Evolutionary conservation across 2,888 invertebrate genomes (phyloP).

Genomic region (Latrodectus elegans): DNA sequence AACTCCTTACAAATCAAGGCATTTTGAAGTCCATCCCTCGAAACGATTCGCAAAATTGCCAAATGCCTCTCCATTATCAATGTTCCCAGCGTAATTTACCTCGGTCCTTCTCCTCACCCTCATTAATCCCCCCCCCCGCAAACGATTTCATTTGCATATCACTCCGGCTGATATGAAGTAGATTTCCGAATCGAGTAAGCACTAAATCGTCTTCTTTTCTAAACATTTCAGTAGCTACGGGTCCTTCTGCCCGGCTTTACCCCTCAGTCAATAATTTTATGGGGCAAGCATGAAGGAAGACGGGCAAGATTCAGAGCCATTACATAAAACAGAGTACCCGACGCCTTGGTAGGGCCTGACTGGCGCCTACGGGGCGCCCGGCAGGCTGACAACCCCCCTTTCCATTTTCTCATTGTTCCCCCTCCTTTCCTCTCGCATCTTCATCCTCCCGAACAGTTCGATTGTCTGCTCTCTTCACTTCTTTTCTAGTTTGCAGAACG

Average conservation of each 20-base stretch:
- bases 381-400: conserved; percentile 31
- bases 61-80: background rate
- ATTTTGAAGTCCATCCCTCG: too few relatives aligned
- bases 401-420: background rate
- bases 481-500: conserved; percentile 24
- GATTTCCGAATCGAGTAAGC: background rate
- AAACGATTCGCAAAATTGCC: background rate
- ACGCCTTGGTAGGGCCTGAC: conserved; percentile 43
- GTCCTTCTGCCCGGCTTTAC: conserved; percentile 25
- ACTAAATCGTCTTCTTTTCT: background rate
- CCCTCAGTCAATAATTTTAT: conserved; percentile 65
- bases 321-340: conserved; percentile 59
- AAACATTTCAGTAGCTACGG: background rate
- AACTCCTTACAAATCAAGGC: too few relatives aligned
- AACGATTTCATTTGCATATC: conserved; percentile 32
- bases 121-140: background rate
- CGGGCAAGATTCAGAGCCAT: conserved; percentile 30
- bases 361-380: conserved; percentile 57
- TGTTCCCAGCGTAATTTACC: background rate
- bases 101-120: background rate
- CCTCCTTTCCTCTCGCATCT: background rate
- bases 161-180: background rate
- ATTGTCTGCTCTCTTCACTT: conserved; percentile 25
- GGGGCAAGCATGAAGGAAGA: background rate
- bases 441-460: background rate